Evolutionary conservation across 2,888 invertebrate species (phyloP).

Genomic region (Zootermopsis nevadensis): DNA sequence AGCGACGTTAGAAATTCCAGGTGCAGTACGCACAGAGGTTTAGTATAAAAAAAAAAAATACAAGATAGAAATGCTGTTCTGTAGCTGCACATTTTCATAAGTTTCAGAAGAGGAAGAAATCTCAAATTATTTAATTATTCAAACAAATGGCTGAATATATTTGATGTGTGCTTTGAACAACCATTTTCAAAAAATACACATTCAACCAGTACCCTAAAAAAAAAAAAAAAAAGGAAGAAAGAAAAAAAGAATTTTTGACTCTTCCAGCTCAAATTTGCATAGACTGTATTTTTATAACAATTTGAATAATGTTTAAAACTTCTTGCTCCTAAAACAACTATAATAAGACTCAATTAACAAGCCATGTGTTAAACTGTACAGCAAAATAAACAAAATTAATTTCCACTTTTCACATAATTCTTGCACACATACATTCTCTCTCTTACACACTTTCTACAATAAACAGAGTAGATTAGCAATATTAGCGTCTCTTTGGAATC

Average conservation of each 20-base stretch:
- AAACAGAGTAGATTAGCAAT: constrained; percentile 30
- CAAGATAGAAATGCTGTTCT: not conserved
- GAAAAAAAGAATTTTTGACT: not conserved
- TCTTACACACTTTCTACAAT: not conserved
- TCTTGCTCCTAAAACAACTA: not conserved
- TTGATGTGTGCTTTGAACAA: not conserved
- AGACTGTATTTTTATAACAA: not conserved
- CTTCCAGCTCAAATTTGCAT: not conserved
- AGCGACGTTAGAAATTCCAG: not conserved
- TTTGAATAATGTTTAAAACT: not conserved
- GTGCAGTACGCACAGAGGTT: not conserved
- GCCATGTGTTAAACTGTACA: constrained; percentile 34
- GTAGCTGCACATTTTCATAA: constrained; percentile 8
- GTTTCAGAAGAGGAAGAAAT: not conserved
- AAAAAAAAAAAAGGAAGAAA: not conserved
- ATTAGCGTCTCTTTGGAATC: constrained; percentile 40
- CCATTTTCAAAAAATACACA: not conserved
- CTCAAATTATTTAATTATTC: not conserved
- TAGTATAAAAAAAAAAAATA: constrained; percentile 13
- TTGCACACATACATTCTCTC: not conserved
- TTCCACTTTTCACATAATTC: not conserved
- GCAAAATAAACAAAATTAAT: constrained; percentile 26
- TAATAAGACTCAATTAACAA: constrained; percentile 23
- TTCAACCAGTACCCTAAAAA: not conserved
- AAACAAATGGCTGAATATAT: not conserved